Evolutionary conservation across 2,113 vertebrate species (phyloP).

Genomic region (Mionectes macconnelli): DNA sequence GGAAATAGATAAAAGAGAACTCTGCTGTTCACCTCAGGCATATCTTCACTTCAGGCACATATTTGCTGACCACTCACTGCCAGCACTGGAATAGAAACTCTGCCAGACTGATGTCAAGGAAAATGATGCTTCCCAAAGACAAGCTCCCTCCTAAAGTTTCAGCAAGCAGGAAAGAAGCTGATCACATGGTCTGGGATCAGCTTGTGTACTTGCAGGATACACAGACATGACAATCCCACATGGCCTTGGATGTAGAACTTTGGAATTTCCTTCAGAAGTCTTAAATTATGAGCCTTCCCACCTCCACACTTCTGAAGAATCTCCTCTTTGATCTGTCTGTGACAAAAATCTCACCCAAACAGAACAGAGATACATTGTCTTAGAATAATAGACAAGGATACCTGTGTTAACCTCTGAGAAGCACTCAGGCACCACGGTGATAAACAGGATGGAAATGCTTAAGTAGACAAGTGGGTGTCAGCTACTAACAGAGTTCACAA

Average conservation of each 20-base stretch:
- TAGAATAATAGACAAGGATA: not conserved
- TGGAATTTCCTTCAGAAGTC: not conserved
- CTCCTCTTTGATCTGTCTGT: not conserved
- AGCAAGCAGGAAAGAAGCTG: not conserved
- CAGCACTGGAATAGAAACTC: not conserved
- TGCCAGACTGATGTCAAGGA: not conserved
- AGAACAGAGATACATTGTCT: not conserved
- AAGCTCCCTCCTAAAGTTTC: not conserved
- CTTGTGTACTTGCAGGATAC: not conserved
- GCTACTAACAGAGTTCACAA: not conserved
- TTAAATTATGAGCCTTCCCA: not conserved
- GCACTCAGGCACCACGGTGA: rapidly evolving
- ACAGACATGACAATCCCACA: not conserved
- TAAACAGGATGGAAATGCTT: not conserved
- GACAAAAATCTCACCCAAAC: not conserved
- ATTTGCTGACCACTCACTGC: not conserved
- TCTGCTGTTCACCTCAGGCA: not conserved
- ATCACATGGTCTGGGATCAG: not conserved
- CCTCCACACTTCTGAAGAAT: not conserved
- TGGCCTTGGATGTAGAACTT: not conserved
- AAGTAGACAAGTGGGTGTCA: not conserved
- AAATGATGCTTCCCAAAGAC: not conserved
- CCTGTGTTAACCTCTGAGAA: not conserved
- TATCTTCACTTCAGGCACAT: not conserved
- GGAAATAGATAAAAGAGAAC: not conserved